phyloP scores from a whole-genome alignment of 2,888 invertebrate species.

The Melipona beecheii region DNA sequence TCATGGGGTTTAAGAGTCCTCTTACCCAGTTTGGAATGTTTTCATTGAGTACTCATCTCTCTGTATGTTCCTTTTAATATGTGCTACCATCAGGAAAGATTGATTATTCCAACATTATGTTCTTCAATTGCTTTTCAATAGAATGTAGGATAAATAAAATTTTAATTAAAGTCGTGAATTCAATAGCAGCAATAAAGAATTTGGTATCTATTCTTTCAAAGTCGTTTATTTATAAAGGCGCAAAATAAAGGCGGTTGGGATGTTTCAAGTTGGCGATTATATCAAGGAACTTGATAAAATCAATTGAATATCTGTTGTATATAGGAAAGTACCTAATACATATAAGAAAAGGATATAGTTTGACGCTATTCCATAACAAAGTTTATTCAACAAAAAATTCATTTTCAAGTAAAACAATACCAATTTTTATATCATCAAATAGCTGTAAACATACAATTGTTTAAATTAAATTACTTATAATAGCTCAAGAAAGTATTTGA shows the following conservation, averaged over 20 bases:
- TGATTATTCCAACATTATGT: background rate
- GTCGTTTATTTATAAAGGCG: constrained; percentile 45
- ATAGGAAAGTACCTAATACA: background rate
- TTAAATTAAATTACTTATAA: background rate
- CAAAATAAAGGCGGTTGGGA: constrained; percentile 24
- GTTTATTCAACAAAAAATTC: constrained; percentile 4
- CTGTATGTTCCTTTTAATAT: background rate
- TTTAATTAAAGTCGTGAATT: background rate
- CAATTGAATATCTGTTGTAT: constrained; percentile 30
- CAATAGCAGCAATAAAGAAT: background rate
- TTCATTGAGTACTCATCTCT: background rate
- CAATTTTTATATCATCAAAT: background rate
- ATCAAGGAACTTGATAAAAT: constrained; percentile 46
- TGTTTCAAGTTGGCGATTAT: constrained; percentile 31
- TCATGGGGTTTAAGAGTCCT: background rate
- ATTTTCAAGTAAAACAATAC: constrained; percentile 20
- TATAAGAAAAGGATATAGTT: background rate
- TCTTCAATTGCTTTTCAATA: background rate
- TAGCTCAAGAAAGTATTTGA: background rate
- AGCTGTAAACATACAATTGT: background rate
- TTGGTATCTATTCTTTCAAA: constrained; percentile 17
- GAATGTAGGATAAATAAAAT: too few relatives aligned
- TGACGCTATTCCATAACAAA: constrained; percentile 17
- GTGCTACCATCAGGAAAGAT: background rate
- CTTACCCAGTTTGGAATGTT: background rate